Evolutionary conservation across 2,113 vertebrate genomes (phyloP).

Genomic region (Brachyhypopomus gauderio): DNA sequence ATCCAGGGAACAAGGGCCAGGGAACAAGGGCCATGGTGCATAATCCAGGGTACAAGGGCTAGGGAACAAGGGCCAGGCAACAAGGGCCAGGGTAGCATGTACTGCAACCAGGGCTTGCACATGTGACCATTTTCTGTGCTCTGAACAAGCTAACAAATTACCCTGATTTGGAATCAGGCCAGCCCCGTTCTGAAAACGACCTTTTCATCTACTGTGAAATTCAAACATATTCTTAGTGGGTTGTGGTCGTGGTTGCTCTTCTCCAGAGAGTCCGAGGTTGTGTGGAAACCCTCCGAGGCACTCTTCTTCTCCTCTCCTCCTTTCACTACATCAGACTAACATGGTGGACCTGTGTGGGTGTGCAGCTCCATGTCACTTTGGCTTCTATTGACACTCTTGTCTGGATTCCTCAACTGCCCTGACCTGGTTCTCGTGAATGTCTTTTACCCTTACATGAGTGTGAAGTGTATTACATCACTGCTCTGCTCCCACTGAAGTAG

Average conservation of each 20-base stretch:
- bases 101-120: background rate
- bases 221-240: background rate
- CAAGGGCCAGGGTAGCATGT: background rate
- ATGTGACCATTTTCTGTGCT: background rate
- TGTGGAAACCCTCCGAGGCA: background rate
- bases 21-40: no score
- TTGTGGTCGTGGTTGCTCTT: background rate
- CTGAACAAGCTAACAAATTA: background rate
- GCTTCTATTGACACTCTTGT: background rate
- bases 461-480: slow-evolving; percentile 26
- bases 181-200: background rate
- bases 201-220: background rate
- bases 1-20: no score
- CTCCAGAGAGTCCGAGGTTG: background rate
- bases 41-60: no score
- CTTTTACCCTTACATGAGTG: slow-evolving; percentile 12
- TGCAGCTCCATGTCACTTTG: background rate
- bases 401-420: background rate
- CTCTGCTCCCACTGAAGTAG: slow-evolving; percentile 6
- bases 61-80: no score
- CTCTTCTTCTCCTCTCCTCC: background rate
- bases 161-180: background rate
- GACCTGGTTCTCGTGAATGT: background rate
- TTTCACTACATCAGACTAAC: background rate
- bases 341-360: background rate